Base-by-base conservation (phyloP, 2,797 vertebrate species). In the Typhlichthys subterraneus region DNA sequence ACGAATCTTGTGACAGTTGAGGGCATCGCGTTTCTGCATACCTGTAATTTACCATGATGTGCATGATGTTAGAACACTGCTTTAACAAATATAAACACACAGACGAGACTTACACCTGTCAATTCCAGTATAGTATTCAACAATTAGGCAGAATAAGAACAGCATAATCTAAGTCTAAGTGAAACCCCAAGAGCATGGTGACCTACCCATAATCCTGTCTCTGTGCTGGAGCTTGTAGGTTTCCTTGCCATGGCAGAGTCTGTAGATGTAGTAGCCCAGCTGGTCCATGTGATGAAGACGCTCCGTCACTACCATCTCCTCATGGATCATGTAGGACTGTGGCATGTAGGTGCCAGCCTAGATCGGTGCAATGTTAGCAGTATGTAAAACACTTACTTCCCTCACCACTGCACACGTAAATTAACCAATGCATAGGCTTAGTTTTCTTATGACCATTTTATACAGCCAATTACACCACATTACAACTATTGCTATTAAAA, bases 261-360 rank as follows among this genome's bases (percentile, higher is more conserved):
- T 95, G 84, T 95, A 88, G 86, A 99, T 99, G 78, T 95, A 97
- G 77, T 65, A 82, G 38, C 97, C 97, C 70, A 99, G 89, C 82
- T 94, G 92, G 67, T 97, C 94, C 17, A 98, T 85, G 0, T 95
- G 92, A 61, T 97, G 92, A 87, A 98, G 94, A 45, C 94, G 94
- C 81, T 97, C 96, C 0, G 96, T 99, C 82, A 99, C 96, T 0
- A 97, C 85, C 97, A 99, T 98, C 87, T 98, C 95, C 70, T 99
- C 97, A 0, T 96, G 97, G 85, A 99, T 85, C 90, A 99, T 87
- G 78, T 98, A 99, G 0, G 96, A 95, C 91, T 99, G 96, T 5
- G 97, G 97, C 92, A 99, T 85, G 77, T 98, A 98, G 1, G 95
- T 95, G 63, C 96, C 96, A 69, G 96, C 94, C 97, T 99, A 87